Evolutionary conservation across 2,797 vertebrate genomes (phyloP).

Genomic region (Manis javanica): DNA sequence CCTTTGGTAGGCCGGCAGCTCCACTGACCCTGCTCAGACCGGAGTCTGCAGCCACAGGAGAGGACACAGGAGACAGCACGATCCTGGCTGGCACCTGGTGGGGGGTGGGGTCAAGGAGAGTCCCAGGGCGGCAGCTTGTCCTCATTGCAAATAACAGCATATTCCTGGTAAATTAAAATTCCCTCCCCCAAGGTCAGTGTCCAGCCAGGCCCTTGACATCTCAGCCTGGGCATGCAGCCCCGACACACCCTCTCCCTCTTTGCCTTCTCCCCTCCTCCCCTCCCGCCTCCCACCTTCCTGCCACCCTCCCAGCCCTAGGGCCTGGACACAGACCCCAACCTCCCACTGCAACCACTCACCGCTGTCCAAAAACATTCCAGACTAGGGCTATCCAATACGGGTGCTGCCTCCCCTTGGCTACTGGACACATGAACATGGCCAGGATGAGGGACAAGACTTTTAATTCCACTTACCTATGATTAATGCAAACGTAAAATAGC

Average conservation of each 20-base stretch:
- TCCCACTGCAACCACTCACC: neutral
- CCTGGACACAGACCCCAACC: neutral
- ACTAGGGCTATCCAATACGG: constrained; percentile 51
- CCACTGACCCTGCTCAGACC: neutral
- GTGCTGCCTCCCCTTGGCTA: constrained; percentile 25
- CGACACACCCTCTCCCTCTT: no score
- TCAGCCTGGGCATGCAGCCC: neutral
- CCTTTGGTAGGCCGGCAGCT: neutral
- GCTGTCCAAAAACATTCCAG: neutral
- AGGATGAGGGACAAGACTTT: neutral
- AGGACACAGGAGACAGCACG: neutral
- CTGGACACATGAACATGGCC: neutral
- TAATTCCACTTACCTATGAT: neutral
- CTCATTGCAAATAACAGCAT: neutral
- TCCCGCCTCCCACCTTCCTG: no score
- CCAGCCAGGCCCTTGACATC: neutral
- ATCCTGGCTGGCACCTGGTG: neutral
- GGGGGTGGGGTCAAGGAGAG: neutral
- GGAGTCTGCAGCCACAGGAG: neutral
- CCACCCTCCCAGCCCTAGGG: neutral
- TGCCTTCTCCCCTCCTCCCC: neutral
- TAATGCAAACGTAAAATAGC: neutral
- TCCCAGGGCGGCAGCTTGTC: neutral
- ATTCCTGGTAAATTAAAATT: neutral
- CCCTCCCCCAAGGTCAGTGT: neutral